Conservation (phyloP, 1,140 invertebrate species). For the Camponotus vicinus region DNA sequence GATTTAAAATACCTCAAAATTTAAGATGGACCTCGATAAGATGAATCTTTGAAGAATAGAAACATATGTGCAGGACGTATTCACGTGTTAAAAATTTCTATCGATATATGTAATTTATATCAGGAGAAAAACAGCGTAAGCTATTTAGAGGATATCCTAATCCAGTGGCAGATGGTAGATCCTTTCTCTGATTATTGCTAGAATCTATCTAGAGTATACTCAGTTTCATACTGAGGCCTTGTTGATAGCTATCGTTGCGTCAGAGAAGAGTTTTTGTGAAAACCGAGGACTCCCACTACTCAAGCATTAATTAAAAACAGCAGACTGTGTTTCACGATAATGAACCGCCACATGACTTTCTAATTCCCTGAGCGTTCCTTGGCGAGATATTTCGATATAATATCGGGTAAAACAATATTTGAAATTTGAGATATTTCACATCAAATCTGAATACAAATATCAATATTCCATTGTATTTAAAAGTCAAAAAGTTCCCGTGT, state of each 20-base stretch:
- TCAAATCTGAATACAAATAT: not conserved
- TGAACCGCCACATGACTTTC: constrained; percentile 51
- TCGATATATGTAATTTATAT: not conserved
- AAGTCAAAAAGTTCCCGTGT: too few relatives aligned
- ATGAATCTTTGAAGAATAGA: not conserved
- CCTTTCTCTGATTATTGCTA: not conserved
- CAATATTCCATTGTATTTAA: not conserved
- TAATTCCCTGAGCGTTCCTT: constrained; percentile 40
- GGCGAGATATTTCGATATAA: not conserved
- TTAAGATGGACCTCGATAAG: not conserved
- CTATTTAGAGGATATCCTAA: not conserved
- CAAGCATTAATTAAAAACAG: constrained; percentile 52
- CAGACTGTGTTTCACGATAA: constrained; percentile 22
- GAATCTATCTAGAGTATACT: too few relatives aligned
- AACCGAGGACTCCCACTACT: constrained; percentile 8
- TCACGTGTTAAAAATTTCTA: not conserved
- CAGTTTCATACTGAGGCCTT: not conserved
- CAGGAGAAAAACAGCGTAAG: not conserved
- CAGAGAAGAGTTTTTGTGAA: constrained; percentile 34
- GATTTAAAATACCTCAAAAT: too few relatives aligned
- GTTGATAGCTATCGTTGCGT: constrained; percentile 16
- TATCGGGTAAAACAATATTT: not conserved
- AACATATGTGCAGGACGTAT: not conserved
- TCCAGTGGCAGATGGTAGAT: constrained; percentile 4
- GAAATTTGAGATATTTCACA: not conserved